These are phyloP conservation scores for Mechanitis mazaeus DNA, from an alignment of 2,888 invertebrate genomes.

Conservation along the genomic window DNA sequence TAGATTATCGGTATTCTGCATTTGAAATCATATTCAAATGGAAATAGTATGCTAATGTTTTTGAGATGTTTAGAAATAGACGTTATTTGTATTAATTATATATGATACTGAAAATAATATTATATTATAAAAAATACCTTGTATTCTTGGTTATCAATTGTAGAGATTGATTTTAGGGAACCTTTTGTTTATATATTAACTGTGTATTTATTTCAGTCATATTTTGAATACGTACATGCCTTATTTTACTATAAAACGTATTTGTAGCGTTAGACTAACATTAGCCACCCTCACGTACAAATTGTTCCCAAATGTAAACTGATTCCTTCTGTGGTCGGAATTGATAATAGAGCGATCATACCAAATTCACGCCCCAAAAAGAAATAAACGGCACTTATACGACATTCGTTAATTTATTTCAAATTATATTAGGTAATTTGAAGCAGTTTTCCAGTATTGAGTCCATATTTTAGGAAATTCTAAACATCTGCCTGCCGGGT, in stretches of 20 bases:
- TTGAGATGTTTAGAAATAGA: conserved; percentile 18
- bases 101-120: too few species aligned
- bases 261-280: conserved; percentile 9
- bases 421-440: too few species aligned
- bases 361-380: not conserved
- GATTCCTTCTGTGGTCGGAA: conserved; percentile 26
- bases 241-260: not conserved
- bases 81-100: conserved; percentile 12
- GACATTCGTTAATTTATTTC: too few species aligned
- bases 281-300: conserved; percentile 21
- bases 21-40: conserved; percentile 39
- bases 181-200: too few species aligned
- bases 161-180: too few species aligned
- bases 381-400: not conserved
- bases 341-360: conserved; percentile 11
- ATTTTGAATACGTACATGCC: not conserved
- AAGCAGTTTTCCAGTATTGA: not conserved
- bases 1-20: conserved; percentile 39
- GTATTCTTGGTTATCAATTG: too few species aligned
- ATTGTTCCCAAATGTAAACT: conserved; percentile 31
- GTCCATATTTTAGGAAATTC: not conserved
- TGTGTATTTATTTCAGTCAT: not conserved
- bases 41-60: conserved; percentile 41
- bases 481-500: not conserved
- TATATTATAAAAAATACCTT: too few species aligned